A percentile compares a stretch with the other conserved stretches of the same genome.
Conservation (phyloP, 2,888 invertebrate species). For the Nudaria mundana region DNA sequence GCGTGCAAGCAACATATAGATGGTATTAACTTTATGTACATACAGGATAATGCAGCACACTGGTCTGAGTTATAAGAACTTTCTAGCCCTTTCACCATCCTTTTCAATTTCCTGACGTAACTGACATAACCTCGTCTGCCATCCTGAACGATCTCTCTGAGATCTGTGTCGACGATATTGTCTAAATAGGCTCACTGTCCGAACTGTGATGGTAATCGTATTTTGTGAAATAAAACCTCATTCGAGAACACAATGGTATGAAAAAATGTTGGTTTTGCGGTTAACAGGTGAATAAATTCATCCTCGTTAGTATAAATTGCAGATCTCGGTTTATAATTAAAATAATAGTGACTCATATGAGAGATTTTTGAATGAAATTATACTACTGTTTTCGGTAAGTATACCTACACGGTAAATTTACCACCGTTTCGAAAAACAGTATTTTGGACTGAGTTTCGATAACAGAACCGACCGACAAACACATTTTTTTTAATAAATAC, state of each 20-base stretch:
- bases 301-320: not conserved
- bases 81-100: constrained; percentile 62
- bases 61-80: constrained; percentile 39
- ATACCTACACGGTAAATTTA: too few relatives aligned
- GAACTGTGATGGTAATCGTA: constrained; percentile 20
- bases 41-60: constrained; percentile 16
- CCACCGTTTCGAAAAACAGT: too few relatives aligned
- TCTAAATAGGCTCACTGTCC: constrained; percentile 7
- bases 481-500: too few relatives aligned
- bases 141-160: constrained; percentile 29
- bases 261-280: constrained; percentile 7
- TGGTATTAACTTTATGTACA: too few relatives aligned
- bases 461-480: too few relatives aligned
- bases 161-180: constrained; percentile 25
- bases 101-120: constrained; percentile 37
- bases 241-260: constrained; percentile 7
- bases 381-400: too few relatives aligned
- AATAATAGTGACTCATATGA: not conserved
- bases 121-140: constrained; percentile 27
- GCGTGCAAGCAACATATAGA: too few relatives aligned
- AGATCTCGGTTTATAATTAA: not conserved
- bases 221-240: constrained; percentile 7
- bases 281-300: constrained; percentile 2
- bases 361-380: not conserved
- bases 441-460: too few relatives aligned